phyloP scores from a whole-genome alignment of 1,140 invertebrate genomes.

The Zaprionus davidi region DNA sequence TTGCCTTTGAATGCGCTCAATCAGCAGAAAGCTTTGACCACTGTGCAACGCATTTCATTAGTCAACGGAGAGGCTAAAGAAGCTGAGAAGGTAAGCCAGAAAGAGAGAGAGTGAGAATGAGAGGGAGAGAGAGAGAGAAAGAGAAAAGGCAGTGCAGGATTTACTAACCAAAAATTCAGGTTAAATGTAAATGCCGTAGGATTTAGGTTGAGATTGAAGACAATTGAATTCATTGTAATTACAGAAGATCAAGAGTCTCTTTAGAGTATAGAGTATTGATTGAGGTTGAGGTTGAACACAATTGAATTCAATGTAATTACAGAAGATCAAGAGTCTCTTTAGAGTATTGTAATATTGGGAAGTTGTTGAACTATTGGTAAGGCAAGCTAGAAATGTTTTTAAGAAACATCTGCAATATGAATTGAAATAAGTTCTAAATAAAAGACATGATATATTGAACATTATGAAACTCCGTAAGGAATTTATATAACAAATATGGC shows the following conservation, averaged over 20 bases:
- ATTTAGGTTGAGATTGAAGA: not conserved
- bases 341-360: accelerated
- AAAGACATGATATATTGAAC: not conserved
- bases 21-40: conserved; percentile 14
- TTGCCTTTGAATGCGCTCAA: conserved; percentile 27
- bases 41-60: conserved; percentile 1
- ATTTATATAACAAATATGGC: too few relatives aligned
- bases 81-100: not conserved
- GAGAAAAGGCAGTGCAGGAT: not conserved
- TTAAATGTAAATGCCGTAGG: not conserved
- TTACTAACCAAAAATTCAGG: not conserved
- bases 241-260: too few relatives aligned
- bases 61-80: not conserved
- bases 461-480: too few relatives aligned
- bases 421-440: not conserved
- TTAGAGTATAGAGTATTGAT: too few relatives aligned
- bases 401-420: too few relatives aligned
- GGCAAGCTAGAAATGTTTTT: accelerated
- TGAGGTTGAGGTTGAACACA: not conserved
- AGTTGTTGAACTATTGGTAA: too few relatives aligned
- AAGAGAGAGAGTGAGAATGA: too few relatives aligned
- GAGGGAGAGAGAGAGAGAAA: too few relatives aligned
- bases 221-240: not conserved
- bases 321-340: too few relatives aligned
- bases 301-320: not conserved